Evolutionary conservation across 2,797 vertebrate species (phyloP), one percentile per base, ranked within the genome.

Genomic region (Lepilemur septentrionalis): DNA sequence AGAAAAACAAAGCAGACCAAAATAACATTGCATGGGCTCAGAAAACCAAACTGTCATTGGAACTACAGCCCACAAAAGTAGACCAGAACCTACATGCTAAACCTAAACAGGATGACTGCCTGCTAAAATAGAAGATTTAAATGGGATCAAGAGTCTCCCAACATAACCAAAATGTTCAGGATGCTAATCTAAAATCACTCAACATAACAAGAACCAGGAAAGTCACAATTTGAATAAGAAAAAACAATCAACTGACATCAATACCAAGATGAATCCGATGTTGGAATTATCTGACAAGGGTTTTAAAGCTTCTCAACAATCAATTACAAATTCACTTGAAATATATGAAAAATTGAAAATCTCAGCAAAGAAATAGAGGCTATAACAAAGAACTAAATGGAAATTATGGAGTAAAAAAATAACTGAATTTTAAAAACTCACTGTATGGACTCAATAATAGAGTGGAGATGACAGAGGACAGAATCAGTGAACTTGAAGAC

Each of bases 1-100:
- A 90, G 80, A 96, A 95, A 48, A 93, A 92, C 10, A 48, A 84
- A 75, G n/a, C 61, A 81, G 22, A 83, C 55, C 59, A 83, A 93
- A 93, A 67, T 55, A 70, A 55, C 61, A 85, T 28, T 46, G 46
- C 46, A 81, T 69, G 50, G n/a, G 6, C 38, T 93, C 57, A 41
- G n/a, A 63, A 97, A 93, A 92, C 22, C 30, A 69, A 86, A 92
- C 35, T 46, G 32, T 57, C 63, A 25, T 35, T 78, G 35, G 32
- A 75, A 79, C 32, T 61, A 25, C 9, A 69, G 50, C 43, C 59
- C 72, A 57, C 32, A 87, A 73, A 92, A 90, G 57, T 50, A 94
- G 30, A 79, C 55, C 17, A 79, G 55, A 87, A 72, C 18, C 73
- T 87, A 67, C 61, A 63, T 32, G 41, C 75, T 83, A 90, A 73